A percentile compares a stretch with the other conserved stretches of the same genome.
phyloP scores from a whole-genome alignment of 2,888 invertebrate species.

The Heliconius charithonia region DNA sequence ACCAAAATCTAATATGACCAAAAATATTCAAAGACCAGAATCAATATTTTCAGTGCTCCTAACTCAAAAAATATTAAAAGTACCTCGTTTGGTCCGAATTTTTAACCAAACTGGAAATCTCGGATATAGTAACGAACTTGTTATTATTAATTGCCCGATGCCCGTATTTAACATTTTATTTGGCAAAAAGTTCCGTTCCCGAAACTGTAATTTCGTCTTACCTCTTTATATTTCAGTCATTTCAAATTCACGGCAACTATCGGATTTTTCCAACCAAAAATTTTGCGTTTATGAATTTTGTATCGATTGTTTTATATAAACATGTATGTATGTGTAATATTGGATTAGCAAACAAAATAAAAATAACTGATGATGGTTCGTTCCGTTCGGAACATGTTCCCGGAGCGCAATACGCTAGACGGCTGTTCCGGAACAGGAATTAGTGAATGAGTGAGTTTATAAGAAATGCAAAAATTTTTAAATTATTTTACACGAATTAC shows the following conservation, averaged over 20 bases:
- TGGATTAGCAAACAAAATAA: too few species aligned
- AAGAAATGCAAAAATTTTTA: too few species aligned
- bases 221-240: neutral
- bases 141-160: conserved; percentile 23
- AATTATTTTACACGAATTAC: too few species aligned
- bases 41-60: conserved; percentile 4
- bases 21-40: neutral
- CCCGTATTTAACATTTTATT: conserved; percentile 22
- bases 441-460: too few species aligned
- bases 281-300: too few species aligned
- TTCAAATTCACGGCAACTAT: neutral
- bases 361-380: too few species aligned
- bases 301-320: too few species aligned
- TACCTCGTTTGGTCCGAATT: conserved; percentile 13
- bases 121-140: conserved; percentile 13
- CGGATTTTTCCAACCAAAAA: too few species aligned
- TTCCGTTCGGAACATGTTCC: too few species aligned
- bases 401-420: too few species aligned
- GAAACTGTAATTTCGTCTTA: neutral
- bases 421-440: too few species aligned
- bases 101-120: neutral
- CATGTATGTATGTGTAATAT: too few species aligned
- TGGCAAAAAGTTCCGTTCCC: neutral
- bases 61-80: conserved; percentile 8
- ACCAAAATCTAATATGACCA: neutral